Evolutionary conservation across 2,113 vertebrate species (phyloP).

Genomic region (Psilopsiagon aurifrons): DNA sequence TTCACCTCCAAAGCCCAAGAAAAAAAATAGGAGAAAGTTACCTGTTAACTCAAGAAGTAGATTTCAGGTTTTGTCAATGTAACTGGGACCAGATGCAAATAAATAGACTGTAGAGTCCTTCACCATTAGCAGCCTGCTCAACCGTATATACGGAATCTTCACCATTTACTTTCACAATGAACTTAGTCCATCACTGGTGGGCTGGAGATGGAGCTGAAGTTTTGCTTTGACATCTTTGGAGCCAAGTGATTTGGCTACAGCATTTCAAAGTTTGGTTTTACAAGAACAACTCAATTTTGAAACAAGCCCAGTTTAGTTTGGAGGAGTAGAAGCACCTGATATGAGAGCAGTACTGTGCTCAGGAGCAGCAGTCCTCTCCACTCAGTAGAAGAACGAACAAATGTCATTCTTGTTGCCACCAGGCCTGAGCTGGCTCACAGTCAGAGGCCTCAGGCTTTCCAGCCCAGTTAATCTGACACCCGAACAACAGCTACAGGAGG

Average conservation of each 20-base stretch:
- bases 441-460: background rate
- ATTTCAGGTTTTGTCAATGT: background rate
- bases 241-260: background rate
- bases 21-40: background rate
- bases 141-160: background rate
- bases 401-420: background rate
- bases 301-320: background rate
- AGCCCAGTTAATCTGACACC: background rate
- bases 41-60: background rate
- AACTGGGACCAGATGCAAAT: background rate
- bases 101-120: background rate
- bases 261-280: background rate
- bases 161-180: background rate
- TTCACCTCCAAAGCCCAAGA: background rate
- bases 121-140: background rate
- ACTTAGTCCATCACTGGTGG: background rate
- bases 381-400: background rate
- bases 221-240: background rate
- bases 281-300: background rate
- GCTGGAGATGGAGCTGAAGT: rapidly evolving
- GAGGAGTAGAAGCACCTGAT: background rate
- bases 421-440: background rate
- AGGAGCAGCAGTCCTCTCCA: background rate
- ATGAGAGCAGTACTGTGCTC: rapidly evolving
- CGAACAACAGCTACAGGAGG: background rate